Evolutionary conservation across 2,797 vertebrate genomes (phyloP).

Genomic region (Falco rusticolus): DNA sequence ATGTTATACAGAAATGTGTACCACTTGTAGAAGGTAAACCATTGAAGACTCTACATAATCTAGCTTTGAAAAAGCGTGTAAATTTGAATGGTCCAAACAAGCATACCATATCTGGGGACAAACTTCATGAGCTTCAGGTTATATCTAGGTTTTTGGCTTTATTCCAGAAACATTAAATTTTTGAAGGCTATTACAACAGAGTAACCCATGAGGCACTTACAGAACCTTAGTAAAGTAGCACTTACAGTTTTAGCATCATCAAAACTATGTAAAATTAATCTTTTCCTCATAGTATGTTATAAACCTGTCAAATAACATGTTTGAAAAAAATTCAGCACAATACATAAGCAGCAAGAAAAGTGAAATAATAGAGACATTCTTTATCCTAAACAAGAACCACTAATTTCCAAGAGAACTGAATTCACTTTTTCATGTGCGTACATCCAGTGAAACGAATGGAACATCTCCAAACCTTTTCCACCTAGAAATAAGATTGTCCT

Average conservation of each 20-base stretch:
- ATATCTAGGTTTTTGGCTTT: neutral
- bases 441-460: neutral
- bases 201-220: neutral
- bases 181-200: neutral
- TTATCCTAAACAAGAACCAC: neutral
- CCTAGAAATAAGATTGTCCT: neutral
- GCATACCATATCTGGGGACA: neutral
- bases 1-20: neutral
- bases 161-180: neutral
- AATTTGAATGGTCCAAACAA: neutral
- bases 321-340: neutral
- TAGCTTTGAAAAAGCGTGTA: neutral
- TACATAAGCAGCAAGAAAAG: neutral
- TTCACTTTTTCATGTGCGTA: neutral
- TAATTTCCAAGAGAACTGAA: neutral
- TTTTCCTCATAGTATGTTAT: neutral
- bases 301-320: neutral
- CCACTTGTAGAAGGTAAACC: neutral
- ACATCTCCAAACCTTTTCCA: neutral
- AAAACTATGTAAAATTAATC: neutral
- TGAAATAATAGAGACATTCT: neutral
- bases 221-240: neutral
- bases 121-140: neutral
- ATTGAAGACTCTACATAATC: neutral
- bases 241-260: neutral